Evolutionary conservation across 1,140 invertebrate genomes (phyloP).

Genomic region (Tetramorium parvispinum): DNA sequence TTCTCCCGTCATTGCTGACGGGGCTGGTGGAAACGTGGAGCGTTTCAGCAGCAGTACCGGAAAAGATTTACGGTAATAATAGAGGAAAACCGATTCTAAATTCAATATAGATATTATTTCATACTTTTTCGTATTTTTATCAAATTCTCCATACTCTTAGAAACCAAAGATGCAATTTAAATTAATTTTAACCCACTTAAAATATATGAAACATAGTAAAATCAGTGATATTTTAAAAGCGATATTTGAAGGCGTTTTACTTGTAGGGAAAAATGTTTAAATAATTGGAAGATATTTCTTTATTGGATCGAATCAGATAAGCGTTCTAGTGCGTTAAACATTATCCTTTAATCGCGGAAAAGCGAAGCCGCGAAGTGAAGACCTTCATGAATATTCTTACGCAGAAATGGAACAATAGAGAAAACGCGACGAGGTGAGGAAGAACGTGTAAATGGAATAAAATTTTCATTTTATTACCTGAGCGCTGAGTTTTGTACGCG

Average conservation of each 20-base stretch:
- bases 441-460: conserved; percentile 60
- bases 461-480: conserved; percentile 54
- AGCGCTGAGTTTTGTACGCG: conserved; percentile 1
- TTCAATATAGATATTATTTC: neutral
- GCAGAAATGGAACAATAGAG: conserved; percentile 28
- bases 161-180: neutral
- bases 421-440: neutral
- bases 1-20: conserved; percentile 17
- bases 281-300: neutral
- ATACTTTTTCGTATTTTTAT: neutral
- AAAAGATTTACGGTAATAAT: neutral
- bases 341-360: conserved; percentile 37
- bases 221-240: neutral
- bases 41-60: neutral
- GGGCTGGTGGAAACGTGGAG: neutral
- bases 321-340: conserved; percentile 10
- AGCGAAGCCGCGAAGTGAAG: conserved; percentile 26
- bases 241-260: neutral
- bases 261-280: neutral
- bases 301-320: neutral
- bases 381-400: conserved; percentile 50
- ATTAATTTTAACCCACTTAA: neutral
- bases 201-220: neutral
- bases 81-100: neutral
- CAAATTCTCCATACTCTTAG: neutral